Percentiles rank a stretch among this genome's conserved stretches.
phyloP scores from a whole-genome alignment of 2,113 vertebrate species.

The Orycteropus afer region DNA sequence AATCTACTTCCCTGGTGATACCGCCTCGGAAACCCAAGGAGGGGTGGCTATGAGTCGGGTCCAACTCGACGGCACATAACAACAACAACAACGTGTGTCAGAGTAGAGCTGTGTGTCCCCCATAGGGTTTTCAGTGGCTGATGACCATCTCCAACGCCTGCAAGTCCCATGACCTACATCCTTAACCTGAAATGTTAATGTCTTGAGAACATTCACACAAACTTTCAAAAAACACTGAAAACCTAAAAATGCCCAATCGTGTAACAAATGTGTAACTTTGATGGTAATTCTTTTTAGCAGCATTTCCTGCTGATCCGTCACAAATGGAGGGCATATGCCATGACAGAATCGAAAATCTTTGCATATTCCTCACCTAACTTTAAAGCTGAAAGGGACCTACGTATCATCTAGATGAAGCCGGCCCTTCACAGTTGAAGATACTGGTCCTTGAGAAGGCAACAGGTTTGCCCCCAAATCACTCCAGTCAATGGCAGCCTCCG shows the following conservation, averaged over 20 bases:
- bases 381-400: neutral
- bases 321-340: neutral
- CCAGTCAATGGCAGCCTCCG: neutral
- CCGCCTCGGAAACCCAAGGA: too few species aligned
- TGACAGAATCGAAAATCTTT: neutral
- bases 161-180: neutral
- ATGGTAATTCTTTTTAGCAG: constrained; percentile 23
- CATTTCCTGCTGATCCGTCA: neutral
- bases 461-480: neutral
- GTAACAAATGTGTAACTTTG: constrained; percentile 23
- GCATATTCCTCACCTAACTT: neutral
- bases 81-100: too few species aligned
- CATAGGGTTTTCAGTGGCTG: neutral
- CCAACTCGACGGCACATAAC: too few species aligned
- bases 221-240: constrained; percentile 19
- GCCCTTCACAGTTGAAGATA: neutral
- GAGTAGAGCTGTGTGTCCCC: neutral
- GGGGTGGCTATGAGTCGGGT: too few species aligned
- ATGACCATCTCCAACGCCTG: neutral
- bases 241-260: constrained; percentile 10
- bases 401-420: neutral
- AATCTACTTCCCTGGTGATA: too few species aligned
- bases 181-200: constrained; percentile 35
- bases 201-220: neutral
- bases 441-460: neutral